phyloP scores from a whole-genome alignment of 2,797 vertebrate genomes.

The Phylloscopus collybita region DNA sequence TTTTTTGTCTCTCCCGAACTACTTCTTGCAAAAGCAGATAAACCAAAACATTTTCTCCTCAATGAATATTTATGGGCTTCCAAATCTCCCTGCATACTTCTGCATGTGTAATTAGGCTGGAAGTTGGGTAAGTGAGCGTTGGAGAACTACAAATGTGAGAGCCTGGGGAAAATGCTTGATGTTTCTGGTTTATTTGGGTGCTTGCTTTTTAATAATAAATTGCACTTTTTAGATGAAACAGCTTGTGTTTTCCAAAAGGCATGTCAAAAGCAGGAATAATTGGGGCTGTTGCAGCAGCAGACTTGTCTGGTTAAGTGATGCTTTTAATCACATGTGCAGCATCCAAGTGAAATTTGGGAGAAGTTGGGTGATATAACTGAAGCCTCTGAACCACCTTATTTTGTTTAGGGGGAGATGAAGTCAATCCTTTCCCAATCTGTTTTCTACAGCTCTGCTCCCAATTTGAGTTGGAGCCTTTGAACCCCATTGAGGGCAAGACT shows the following conservation, averaged over 20 bases:
- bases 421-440: neutral
- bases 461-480: neutral
- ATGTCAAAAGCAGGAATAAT: slow-evolving; percentile 25
- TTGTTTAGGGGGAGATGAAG: neutral
- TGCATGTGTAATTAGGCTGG: slow-evolving; percentile 60
- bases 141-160: slow-evolving; percentile 12
- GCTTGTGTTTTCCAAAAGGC: slow-evolving; percentile 30
- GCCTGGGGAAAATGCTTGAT: slow-evolving; percentile 24
- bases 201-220: slow-evolving; percentile 64
- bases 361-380: neutral
- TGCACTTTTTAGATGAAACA: slow-evolving; percentile 50
- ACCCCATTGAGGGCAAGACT: fast-evolving
- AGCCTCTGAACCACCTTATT: neutral
- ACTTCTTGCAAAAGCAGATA: slow-evolving; percentile 24
- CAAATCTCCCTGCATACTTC: slow-evolving; percentile 7
- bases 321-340: neutral
- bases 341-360: neutral
- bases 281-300: neutral
- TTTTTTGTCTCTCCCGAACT: neutral
- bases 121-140: neutral
- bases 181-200: slow-evolving; percentile 58
- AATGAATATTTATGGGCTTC: slow-evolving; percentile 54
- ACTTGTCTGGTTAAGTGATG: neutral
- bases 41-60: slow-evolving; percentile 30
- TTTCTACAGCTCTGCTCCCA: neutral